Conservation (phyloP, 2,888 invertebrate species). For the Lobophora halterata region DNA sequence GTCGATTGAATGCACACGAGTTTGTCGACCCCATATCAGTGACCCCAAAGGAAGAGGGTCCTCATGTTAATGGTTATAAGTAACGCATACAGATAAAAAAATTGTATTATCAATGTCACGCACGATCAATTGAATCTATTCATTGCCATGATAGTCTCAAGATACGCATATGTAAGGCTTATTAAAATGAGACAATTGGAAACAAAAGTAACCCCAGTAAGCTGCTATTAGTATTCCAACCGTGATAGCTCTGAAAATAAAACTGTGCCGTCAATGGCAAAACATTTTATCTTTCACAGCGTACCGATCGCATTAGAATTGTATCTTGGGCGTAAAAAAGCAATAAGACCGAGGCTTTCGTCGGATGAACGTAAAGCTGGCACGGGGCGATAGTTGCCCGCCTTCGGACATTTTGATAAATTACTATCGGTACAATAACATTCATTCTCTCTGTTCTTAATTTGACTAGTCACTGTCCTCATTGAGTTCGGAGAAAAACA, state of each 20-base stretch:
- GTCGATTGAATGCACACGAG: constrained; percentile 62
- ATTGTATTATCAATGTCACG: constrained; percentile 65
- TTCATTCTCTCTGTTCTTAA: constrained; percentile 62
- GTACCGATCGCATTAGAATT: constrained; percentile 53
- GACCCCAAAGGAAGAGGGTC: constrained; percentile 68
- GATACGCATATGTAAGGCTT: constrained; percentile 5
- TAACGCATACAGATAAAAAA: constrained; percentile 53
- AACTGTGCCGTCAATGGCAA: constrained; percentile 50
- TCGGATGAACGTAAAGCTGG: constrained; percentile 48
- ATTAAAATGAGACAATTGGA: constrained; percentile 42
- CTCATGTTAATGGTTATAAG: constrained; percentile 61
- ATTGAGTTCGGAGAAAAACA: constrained; percentile 48
- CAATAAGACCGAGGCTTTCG: constrained; percentile 51
- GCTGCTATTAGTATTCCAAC: constrained; percentile 49
- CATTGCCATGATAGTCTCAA: constrained; percentile 31
- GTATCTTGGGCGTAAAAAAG: constrained; percentile 54
- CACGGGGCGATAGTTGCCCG: constrained; percentile 40
- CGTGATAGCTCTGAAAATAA: constrained; percentile 39
- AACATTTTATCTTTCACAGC: constrained; percentile 50
- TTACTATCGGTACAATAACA: constrained; percentile 68
- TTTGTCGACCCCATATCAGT: constrained; percentile 63
- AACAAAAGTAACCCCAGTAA: constrained; percentile 35
- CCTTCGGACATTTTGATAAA: constrained; percentile 70
- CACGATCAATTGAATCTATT: constrained; percentile 46
- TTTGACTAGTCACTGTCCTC: constrained; percentile 61